Conservation (phyloP, 2,797 vertebrate species). For the Xiphorhynchus erythropygius region DNA sequence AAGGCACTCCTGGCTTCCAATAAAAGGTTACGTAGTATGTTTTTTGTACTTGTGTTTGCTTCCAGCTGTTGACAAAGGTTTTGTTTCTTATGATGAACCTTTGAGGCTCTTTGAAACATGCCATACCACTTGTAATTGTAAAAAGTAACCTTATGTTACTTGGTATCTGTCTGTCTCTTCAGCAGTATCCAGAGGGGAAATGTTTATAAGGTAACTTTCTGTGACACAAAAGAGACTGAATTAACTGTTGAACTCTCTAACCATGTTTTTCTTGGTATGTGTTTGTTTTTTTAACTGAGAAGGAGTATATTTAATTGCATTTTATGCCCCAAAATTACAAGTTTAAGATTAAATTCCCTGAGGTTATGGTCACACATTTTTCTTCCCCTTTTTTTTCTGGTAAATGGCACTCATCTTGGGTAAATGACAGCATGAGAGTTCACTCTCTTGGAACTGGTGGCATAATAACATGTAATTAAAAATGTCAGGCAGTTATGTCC, state of each 20-base stretch:
- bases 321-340: not conserved
- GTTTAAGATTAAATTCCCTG: not conserved
- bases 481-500: not conserved
- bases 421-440: not conserved
- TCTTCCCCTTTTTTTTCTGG: not conserved
- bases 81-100: not conserved
- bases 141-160: fast-evolving
- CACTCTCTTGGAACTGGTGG: not conserved
- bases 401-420: not conserved
- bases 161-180: not conserved
- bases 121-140: not conserved
- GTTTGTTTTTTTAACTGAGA: not conserved
- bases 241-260: not conserved
- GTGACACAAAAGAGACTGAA: not conserved
- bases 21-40: not conserved
- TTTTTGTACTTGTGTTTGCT: not conserved
- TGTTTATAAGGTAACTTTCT: not conserved
- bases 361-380: not conserved
- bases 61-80: not conserved
- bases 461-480: not conserved
- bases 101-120: not conserved
- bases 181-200: not conserved
- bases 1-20: not conserved
- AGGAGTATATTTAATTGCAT: not conserved
- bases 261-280: not conserved